These are phyloP conservation scores for Hyperoplus lanceolatus DNA, from an alignment of 2,797 vertebrate genomes.

Conservation along the genomic window DNA sequence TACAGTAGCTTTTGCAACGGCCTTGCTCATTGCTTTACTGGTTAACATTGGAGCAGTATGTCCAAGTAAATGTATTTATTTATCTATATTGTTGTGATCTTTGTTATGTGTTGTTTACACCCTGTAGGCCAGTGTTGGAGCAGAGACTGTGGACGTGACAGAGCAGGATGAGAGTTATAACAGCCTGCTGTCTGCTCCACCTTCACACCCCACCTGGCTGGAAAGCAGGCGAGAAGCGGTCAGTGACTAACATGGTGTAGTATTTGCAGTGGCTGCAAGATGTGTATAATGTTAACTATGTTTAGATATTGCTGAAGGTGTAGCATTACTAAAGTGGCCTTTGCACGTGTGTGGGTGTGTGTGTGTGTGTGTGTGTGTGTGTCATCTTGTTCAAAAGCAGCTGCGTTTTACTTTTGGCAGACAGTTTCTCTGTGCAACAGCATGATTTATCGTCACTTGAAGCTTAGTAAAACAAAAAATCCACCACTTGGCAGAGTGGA, in stretches of 20 bases:
- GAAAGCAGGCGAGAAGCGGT: constrained; percentile 83
- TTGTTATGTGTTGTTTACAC: constrained; percentile 11
- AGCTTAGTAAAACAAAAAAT: constrained; percentile 16
- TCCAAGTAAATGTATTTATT: not conserved
- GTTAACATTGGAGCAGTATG: not conserved
- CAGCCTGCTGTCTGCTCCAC: constrained; percentile 42
- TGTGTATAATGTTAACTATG: constrained; percentile 34
- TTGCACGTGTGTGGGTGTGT: constrained; percentile 38
- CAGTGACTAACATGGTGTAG: constrained; percentile 60
- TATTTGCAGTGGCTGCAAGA: constrained; percentile 19
- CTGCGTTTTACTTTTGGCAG: constrained; percentile 58
- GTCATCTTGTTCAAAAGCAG: not conserved
- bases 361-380: constrained; percentile 31
- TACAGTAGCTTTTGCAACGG: not conserved
- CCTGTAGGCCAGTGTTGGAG: constrained; percentile 61
- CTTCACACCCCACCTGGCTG: constrained; percentile 84
- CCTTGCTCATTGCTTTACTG: not conserved
- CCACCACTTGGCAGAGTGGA: constrained; percentile 11
- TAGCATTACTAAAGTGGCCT: constrained; percentile 19
- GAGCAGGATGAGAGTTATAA: constrained; percentile 76
- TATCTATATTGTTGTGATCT: not conserved
- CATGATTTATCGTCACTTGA: constrained; percentile 39
- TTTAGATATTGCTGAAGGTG: constrained; percentile 28
- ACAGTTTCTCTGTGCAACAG: constrained; percentile 3
- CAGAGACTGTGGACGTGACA: constrained; percentile 63